Evolutionary conservation across 2,888 invertebrate genomes (phyloP), one percentile per base, ranked within the genome.

Genomic region (Microchrysa polita): DNA sequence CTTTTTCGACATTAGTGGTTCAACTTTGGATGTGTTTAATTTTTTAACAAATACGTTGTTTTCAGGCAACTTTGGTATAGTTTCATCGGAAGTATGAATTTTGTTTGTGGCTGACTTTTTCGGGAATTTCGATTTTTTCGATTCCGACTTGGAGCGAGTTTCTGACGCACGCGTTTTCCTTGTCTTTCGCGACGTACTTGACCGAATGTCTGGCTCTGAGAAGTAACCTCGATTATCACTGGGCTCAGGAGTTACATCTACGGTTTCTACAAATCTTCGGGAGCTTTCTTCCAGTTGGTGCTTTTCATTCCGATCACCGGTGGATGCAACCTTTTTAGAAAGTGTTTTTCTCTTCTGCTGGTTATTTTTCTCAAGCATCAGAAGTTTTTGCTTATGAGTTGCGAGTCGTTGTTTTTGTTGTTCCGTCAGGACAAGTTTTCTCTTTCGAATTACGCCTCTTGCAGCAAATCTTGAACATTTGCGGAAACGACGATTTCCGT

Each of bases 71-170:
- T 69, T 69, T 69, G 69, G 69, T 23, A 65, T 65, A 9, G 20
- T 65, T 65, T 65, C 65, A 65, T 16, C 14, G 48, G 65, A 65
- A 57, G 60, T 23, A 23, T 9, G 23, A 0, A 48, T 44, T 23
- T 20, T 7, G 40, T 23, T 60, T n/a, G 10, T 63, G 10, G 2
- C 61, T 16, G 16, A 27, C 27, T 34, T 67, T 18, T 48, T 59
- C 16, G 42, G 23, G 44, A 18, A 14, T 48, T 59, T 79, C 82
- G 87, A 80, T 80, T 84, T 83, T 81, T 88, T 83, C 76, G 84
- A 81, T 81, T 86, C 80, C 77, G 86, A 81, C 82, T 86, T 82
- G 81, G 88, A 83, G 80, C 88, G 80, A 82, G 72, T 76, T 77
- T 79, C 80, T 2, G 72, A 48, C 72, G 76, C 73, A 72, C 76